These are phyloP conservation scores for Blera fallax DNA, from an alignment of 2,888 invertebrate species.

Conservation along the genomic window DNA sequence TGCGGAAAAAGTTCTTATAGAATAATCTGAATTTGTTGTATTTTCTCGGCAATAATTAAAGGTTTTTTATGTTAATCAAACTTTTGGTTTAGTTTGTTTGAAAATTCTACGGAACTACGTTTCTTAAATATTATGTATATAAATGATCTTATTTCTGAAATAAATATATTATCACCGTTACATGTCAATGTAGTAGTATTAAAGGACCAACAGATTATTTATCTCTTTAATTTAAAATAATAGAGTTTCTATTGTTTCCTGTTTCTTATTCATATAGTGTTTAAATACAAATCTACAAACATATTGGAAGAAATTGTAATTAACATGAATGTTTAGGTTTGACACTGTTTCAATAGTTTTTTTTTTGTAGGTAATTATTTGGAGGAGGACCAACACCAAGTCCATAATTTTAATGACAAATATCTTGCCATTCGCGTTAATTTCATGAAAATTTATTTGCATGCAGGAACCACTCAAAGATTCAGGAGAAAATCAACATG, in stretches of 20 bases:
- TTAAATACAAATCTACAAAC: conserved; percentile 30
- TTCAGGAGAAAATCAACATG: too few species aligned
- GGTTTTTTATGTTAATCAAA: background rate
- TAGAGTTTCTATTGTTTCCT: conserved; percentile 3
- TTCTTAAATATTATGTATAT: conserved; percentile 27
- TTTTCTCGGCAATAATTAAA: conserved; percentile 23
- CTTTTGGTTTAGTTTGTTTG: conserved; percentile 22
- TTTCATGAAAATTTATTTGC: too few species aligned
- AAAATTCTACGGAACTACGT: conserved; percentile 45
- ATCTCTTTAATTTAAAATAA: conserved; percentile 18
- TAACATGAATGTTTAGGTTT: background rate
- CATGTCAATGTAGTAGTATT: conserved; percentile 45
- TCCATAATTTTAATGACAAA: too few species aligned
- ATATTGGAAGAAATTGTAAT: conserved; percentile 34
- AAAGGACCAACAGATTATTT: conserved; percentile 12
- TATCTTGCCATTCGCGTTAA: too few species aligned
- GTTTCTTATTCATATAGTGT: background rate
- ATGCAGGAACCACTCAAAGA: too few species aligned
- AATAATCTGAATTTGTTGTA: conserved; percentile 1
- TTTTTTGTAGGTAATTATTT: background rate
- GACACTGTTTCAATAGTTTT: background rate
- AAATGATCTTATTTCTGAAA: conserved; percentile 44
- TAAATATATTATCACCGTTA: conserved; percentile 61
- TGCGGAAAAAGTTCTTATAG: conserved; percentile 52
- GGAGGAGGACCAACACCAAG: background rate